These are phyloP conservation scores for Coenonympha arcania DNA, from an alignment of 2,888 invertebrate genomes.

Conservation along the genomic window DNA sequence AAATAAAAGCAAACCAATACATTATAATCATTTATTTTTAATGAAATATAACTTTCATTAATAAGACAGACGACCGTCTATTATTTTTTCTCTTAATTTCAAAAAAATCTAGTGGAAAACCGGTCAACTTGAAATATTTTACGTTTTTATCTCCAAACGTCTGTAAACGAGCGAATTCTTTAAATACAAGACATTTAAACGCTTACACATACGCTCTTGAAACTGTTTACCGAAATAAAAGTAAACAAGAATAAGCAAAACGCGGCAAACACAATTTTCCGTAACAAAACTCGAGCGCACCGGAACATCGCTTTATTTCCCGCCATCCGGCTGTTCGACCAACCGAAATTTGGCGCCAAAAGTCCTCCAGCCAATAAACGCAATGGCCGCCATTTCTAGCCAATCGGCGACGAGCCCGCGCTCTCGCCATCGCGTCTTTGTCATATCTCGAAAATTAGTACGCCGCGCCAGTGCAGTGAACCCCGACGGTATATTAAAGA, in stretches of 20 bases:
- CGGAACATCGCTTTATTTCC: conserved; percentile 68
- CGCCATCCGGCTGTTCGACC: conserved; percentile 69
- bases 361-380: conserved; percentile 54
- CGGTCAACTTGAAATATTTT: not conserved
- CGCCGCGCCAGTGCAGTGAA: conserved; percentile 69
- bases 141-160: not conserved
- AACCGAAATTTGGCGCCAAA: conserved; percentile 74
- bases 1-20: too few species aligned
- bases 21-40: not conserved
- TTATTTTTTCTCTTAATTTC: not conserved
- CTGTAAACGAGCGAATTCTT: conserved; percentile 3
- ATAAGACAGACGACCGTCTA: too few species aligned
- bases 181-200: conserved; percentile 14
- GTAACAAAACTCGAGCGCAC: conserved; percentile 58
- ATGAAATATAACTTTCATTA: too few species aligned
- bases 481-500: conserved; percentile 68
- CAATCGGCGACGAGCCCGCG: conserved; percentile 67
- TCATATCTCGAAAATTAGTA: conserved; percentile 74
- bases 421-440: conserved; percentile 71
- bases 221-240: conserved; percentile 31
- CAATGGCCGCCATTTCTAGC: conserved; percentile 68
- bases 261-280: conserved; percentile 68
- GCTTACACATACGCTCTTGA: conserved; percentile 19
- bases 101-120: not conserved
- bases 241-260: conserved; percentile 44